A percentile compares a stretch with the other conserved stretches of the same genome.
Evolutionary conservation across 2,113 vertebrate species (phyloP).

Genomic region (Orycteropus afer): DNA sequence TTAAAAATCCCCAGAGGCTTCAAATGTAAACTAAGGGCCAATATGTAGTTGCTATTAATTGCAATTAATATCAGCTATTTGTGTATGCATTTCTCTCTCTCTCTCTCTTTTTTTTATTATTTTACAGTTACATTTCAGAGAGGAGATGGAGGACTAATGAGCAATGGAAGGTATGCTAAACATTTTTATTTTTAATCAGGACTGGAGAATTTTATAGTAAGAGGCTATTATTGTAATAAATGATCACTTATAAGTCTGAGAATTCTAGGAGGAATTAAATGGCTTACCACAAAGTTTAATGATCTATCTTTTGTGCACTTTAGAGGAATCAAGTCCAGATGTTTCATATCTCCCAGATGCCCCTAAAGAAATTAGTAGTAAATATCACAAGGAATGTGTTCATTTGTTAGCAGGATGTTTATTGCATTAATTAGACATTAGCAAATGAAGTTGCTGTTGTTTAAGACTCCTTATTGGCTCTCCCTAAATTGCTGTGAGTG

Average conservation of each 20-base stretch:
- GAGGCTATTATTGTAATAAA: conserved; percentile 73
- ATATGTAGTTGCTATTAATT: conserved; percentile 73
- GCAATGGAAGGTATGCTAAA: conserved; percentile 95
- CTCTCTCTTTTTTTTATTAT: conserved; percentile 25
- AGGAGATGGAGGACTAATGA: conserved; percentile 98
- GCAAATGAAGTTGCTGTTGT: conserved; percentile 96
- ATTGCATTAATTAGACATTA: conserved; percentile 99
- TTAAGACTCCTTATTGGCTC: conserved; percentile 95
- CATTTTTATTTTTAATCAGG: conserved; percentile 75
- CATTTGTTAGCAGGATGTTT: conserved; percentile 95
- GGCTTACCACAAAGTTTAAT: conserved; percentile 82
- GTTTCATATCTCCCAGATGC: conserved; percentile 92
- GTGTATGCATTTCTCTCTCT: conserved; percentile 34
- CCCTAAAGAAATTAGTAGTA: conserved; percentile 87
- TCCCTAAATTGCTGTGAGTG: conserved; percentile 95
- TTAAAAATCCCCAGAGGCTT: conserved; percentile 74
- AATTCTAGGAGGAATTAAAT: conserved; percentile 82
- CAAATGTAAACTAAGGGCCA: conserved; percentile 3
- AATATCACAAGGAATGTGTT: conserved; percentile 91
- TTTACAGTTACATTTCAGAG: conserved; percentile 97
- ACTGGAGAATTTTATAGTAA: conserved; percentile 55
- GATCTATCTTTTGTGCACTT: conserved; percentile 87
- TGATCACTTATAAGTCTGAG: conserved; percentile 72
- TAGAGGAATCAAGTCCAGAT: conserved; percentile 91
- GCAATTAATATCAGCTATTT: conserved; percentile 82